Base-by-base conservation (phyloP, 2,888 invertebrate species). In the Stenodera caucasica region DNA sequence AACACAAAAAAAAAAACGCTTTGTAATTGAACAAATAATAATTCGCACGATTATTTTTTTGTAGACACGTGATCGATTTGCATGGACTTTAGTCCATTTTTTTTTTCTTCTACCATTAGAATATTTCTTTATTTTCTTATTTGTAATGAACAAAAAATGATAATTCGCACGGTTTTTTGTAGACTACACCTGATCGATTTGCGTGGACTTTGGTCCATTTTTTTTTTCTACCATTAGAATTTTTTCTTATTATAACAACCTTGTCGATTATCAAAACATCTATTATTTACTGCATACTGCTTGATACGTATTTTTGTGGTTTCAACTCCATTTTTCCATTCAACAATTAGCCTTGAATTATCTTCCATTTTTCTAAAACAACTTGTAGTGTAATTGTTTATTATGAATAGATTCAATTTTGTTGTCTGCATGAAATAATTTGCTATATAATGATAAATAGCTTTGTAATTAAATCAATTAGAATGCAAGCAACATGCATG, bases 281-380 rank as follows among this genome's bases (percentile, higher is more conserved):
- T n/a, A n/a, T n/a, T 14, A 9, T 40, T 18, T 40, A 18, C 18
- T 40, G 37, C 9, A 2, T 18, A 7, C 15, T 40, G 18, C 18
- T 33, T 33, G n/a, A 33, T 33, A 33, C 33, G 33, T 33, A 33
- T 33, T 33, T 7, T 40, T 40, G 37, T 40, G 37, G 37, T 40
- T 40, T 40, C 15, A 7, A 2, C 3, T 15, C 2, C 9, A 9
- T 40, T 9, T 18, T 18, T 1, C 2, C 8, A 4, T 14, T 7
- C 15, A 40, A n/a, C 9, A 40, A 40, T 40, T 9, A 40, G 37
- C 37, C 37, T 40, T 40, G 37, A 40, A 40, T 40, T 40, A 40
- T 40, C 37, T 40, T 40, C 9, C 8, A 40, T 40, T 40, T 40
- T 12, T 18, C 8, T 40, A 18, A 15, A 40, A 18, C 37, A 40